Base-by-base conservation (phyloP, 1,140 invertebrate genomes). In the Macrocentrus cingulum region DNA sequence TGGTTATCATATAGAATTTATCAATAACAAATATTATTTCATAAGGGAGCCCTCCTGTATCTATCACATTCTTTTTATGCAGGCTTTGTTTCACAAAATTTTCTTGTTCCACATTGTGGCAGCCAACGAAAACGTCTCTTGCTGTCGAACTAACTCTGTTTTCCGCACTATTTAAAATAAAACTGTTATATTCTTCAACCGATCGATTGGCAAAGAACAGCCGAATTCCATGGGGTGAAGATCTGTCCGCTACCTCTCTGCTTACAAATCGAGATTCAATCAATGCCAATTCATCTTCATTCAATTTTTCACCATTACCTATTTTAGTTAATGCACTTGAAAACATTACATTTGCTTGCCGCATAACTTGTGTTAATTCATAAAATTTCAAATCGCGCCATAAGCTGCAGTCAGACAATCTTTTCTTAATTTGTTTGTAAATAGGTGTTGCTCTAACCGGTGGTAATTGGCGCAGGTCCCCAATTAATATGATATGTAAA, bases 1-100 rank as follows among this genome's bases (percentile, higher is more conserved):
- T 67, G 23, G 68, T 69, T 15, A 77, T 67, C 44, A 74, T 67
- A 50, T 78, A 77, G 36, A n/a, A 51, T 36, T 65, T 65, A 37
- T 59, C 50, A 18, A 65, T 52, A 6, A 70, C 66, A 32, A 77
- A 65, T 25, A 42, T 55, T 18, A 67, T 65, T 63, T 71, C 29
- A 46, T 72, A 71, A 5, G 71, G 72, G 50, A 76, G 65, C 6
- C 71, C 71, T 22, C 63, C 68, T 13, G 67, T 70, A 34, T 77
- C 71, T 15, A 61, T 67, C 2, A 67, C 22, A 11, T 60, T 63
- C 66, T 67, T 65, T 57, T 75, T 74, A 56, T 75, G 64, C n/a
- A 76, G 46, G 62, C 70, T 69, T 61, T 65, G 54, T 32, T 56
- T 58, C 13, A 63, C 23, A 51, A 49, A 53, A 3, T 8, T 13